Conservation (phyloP, 2,797 vertebrate genomes). For the Masticophis lateralis region DNA sequence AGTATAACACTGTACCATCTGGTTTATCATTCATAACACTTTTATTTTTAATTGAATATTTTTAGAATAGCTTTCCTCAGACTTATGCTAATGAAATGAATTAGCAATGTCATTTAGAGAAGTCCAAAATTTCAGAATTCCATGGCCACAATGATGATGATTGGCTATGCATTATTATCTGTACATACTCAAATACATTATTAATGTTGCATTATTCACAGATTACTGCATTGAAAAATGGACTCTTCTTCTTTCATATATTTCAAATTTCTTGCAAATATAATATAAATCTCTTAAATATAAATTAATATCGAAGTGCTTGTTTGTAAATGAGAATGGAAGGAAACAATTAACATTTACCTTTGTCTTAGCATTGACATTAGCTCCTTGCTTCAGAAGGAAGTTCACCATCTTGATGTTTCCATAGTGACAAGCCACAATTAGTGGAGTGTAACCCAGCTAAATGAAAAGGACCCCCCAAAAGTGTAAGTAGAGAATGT, state of each 20-base stretch:
- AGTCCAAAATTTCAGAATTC: background rate
- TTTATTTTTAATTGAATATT: background rate
- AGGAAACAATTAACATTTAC: slow-evolving; percentile 68
- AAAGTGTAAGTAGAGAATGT: slow-evolving; percentile 48
- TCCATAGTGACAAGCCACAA: slow-evolving; percentile 97
- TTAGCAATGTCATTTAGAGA: background rate
- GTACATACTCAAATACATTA: background rate
- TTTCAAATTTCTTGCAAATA: background rate
- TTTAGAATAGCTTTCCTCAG: background rate
- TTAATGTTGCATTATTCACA: background rate
- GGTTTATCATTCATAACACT: background rate
- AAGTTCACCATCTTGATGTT: slow-evolving; percentile 98
- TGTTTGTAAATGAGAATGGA: background rate
- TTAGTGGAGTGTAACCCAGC: slow-evolving; percentile 96
- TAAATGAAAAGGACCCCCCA: slow-evolving; percentile 67
- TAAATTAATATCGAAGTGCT: background rate
- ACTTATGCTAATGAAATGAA: background rate
- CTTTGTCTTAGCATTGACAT: slow-evolving; percentile 94
- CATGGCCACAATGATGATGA: background rate
- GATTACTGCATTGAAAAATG: background rate
- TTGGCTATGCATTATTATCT: background rate
- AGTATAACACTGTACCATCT: background rate
- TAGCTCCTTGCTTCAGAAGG: slow-evolving; percentile 87
- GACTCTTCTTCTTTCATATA: background rate
- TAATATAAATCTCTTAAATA: background rate